Evolutionary conservation across 2,113 vertebrate genomes (phyloP), one percentile per base, ranked within the genome.

Genomic region (Daubentonia madagascariensis): DNA sequence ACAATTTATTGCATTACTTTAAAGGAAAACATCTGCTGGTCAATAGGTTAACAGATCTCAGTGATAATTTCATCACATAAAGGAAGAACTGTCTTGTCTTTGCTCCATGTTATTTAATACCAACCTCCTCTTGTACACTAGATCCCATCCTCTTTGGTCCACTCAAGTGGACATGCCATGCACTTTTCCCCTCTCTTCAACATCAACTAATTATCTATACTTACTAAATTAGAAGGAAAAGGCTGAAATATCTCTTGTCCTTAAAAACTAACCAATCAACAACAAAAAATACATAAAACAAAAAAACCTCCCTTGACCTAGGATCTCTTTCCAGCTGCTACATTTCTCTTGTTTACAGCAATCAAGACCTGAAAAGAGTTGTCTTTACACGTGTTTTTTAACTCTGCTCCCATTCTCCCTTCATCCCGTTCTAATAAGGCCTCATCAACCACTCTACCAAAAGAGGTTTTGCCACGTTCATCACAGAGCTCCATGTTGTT

Each of bases 41-140:
- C 52, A 75, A 78, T 94, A 98, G 89, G 97, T 94, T 92, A 97
- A 95, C 87, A 98, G 97, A 98, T 50, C 48, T 68, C 28, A 45
- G 67, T 92, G 45, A 75, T 20, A 67, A 76, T 68, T 75, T 85
- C n/a, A 52, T 67, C 50, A 93, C n/a, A 57, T 67, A 52, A 78
- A 89, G 20, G 30, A 85, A 61, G 50, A 78, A 43, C 0, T 30
- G 13, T 43, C 22, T 89, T 70, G 23, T 61, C 13, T 61, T 16
- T 43, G 16, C 11, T 37, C 11, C n/a, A 54, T 67, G 23, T 50
- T 72, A 87, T 10, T 4, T 37, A 88, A 81, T 22, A 25, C 1
- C 7, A 52, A 3, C 22, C 40, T 68, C 14, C n/a, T 52, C 30
- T 48, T 80, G 43, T n/a, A 52, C 13, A 78, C 37, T 43, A 68